Percentiles rank a stretch among this genome's conserved stretches.
phyloP scores from a whole-genome alignment of 2,797 vertebrate genomes.

The Acanthornis magna region DNA sequence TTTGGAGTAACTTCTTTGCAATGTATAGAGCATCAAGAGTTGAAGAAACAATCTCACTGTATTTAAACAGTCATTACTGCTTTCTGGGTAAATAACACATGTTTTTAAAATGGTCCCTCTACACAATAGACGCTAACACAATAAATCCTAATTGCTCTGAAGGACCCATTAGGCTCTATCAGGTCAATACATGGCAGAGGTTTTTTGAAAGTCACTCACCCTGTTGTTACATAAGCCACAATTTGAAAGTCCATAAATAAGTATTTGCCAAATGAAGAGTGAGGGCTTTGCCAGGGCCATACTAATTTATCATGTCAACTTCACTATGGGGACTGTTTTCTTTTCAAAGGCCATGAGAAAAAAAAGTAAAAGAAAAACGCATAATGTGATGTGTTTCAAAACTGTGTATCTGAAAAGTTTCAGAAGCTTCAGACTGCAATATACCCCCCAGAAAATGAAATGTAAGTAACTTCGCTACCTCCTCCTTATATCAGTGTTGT shows the following conservation, averaged over 20 bases:
- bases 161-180: constrained; percentile 69
- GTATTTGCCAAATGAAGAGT: constrained; percentile 64
- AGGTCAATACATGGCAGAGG: constrained; percentile 32
- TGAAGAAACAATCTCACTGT: constrained; percentile 30
- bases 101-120: constrained; percentile 58
- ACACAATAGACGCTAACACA: constrained; percentile 57
- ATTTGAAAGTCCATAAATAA: constrained; percentile 55
- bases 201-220: constrained; percentile 59
- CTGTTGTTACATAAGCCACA: constrained; percentile 38
- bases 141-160: constrained; percentile 72
- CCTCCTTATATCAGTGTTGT: not conserved
- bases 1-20: constrained; percentile 10
- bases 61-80: constrained; percentile 66
- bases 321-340: constrained; percentile 28
- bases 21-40: not conserved
- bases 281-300: constrained; percentile 43
- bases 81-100: constrained; percentile 67
- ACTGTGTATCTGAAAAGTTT: not conserved
- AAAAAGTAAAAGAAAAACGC: not conserved
- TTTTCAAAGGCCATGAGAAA: not conserved
- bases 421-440: not conserved
- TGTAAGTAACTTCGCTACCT: not conserved
- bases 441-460: not conserved
- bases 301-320: constrained; percentile 65
- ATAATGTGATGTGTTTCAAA: not conserved